Evolutionary conservation across 1,140 invertebrate species (phyloP).

Genomic region (Apocrypta bakeri): DNA sequence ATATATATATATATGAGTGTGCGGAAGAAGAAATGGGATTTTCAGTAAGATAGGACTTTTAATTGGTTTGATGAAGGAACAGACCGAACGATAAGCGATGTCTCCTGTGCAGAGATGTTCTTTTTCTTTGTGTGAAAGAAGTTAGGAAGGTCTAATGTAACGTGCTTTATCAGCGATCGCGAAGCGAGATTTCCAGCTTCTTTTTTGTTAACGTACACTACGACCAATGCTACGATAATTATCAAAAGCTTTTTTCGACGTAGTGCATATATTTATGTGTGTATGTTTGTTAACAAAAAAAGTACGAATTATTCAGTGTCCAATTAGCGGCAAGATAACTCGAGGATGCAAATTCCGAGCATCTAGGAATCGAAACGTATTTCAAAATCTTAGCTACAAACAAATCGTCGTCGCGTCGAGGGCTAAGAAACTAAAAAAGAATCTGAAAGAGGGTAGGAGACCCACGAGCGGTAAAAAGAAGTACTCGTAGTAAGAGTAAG

Average conservation of each 20-base stretch:
- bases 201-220: no score
- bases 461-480: no score
- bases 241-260: no score
- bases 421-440: background rate
- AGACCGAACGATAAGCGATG: background rate
- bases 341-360: background rate
- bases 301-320: no score
- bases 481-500: background rate
- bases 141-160: background rate
- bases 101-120: background rate
- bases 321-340: no score
- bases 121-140: background rate
- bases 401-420: background rate
- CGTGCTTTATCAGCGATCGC: background rate
- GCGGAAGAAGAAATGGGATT: background rate
- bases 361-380: background rate
- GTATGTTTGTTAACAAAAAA: no score
- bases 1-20: no score
- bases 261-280: no score
- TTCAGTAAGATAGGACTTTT: conserved; percentile 2
- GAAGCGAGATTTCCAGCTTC: background rate
- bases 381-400: background rate
- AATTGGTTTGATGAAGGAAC: background rate
- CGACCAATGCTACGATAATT: no score
- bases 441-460: no score